Base-by-base conservation (phyloP, 2,888 invertebrate genomes). In the Dasysyrphus tricinctus region DNA sequence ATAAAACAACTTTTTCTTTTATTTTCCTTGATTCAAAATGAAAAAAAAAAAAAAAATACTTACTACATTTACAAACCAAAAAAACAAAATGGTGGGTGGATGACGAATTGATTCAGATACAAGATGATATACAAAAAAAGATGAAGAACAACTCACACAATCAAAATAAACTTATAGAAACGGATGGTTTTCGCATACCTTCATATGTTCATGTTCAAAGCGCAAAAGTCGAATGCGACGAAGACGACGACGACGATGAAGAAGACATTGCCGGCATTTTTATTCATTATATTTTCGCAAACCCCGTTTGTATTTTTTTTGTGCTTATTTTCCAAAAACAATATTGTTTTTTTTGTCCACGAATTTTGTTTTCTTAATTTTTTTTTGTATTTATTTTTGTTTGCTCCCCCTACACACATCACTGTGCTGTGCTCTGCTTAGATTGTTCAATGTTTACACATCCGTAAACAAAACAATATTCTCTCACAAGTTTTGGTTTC, bases 381-480 rank as follows among this genome's bases (percentile, higher is more conserved):
- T 63, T 69, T 76, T 54, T 49, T 37, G n/a, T 70, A 70, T 78
- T 69, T 14, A 54, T 56, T 59, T 63, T 7, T 54, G 44, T 59
- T 59, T 74, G 11, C 47, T 47, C 39, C 29, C 29, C 34, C 44
- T 54, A 6, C 16, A 54, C 57, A 34, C 34, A 56, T 32, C 56
- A 34, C 34, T 34, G 1, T 34, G 34, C 57, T 34, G 2, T 34
- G 34, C 57, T 16, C 16, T 63, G 37, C 63, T 51, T 74, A 16
- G 67, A 54, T 54, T 69, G 37, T 86, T 86, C 75, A 75, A 54
- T 86, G 81, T 78, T 82, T 82, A 86, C 82, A 79, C 81, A 82
- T 86, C 86, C 86, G 86, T 86, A 86, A 86, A 86, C 86, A 86
- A 86, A 86, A 82, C 86, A 86, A 82, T n/a, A n/a, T 82, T 82